Percentiles rank a stretch among this genome's conserved stretches.
Evolutionary conservation across 2,888 invertebrate species (phyloP).

Genomic region (Dione vanillae): DNA sequence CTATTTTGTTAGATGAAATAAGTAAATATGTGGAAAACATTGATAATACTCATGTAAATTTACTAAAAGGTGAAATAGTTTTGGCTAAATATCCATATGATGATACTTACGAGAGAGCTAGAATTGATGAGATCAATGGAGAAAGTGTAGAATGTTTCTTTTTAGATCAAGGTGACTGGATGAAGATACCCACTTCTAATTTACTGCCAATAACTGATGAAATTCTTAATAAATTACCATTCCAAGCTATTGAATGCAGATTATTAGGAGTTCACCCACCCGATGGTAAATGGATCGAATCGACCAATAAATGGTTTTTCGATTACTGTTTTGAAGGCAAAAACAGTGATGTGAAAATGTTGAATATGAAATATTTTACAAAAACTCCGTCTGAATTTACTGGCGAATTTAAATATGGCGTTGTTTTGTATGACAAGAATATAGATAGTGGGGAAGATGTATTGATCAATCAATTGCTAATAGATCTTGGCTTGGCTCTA

Average conservation of each 20-base stretch:
- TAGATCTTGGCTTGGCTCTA: constrained; percentile 78
- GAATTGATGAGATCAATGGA: constrained; percentile 65
- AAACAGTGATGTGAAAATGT: constrained; percentile 64
- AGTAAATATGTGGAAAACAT: constrained; percentile 59
- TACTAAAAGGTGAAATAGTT: constrained; percentile 73
- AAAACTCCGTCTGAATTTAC: constrained; percentile 67
- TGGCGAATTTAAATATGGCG: constrained; percentile 76
- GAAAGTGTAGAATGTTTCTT: constrained; percentile 83
- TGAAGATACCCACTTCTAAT: constrained; percentile 65
- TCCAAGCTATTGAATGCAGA: constrained; percentile 86
- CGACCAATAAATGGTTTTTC: constrained; percentile 79
- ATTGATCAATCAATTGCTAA: constrained; percentile 76
- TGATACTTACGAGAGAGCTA: constrained; percentile 71
- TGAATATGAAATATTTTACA: constrained; percentile 72
- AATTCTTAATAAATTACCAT: constrained; percentile 82
- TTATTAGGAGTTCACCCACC: constrained; percentile 80
- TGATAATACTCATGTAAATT: constrained; percentile 51
- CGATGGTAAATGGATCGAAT: constrained; percentile 78
- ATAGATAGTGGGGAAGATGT: constrained; percentile 59
- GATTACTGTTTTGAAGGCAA: constrained; percentile 71
- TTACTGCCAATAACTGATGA: constrained; percentile 78
- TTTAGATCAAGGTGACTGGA: constrained; percentile 86
- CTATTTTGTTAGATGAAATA: constrained; percentile 69
- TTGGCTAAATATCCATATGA: constrained; percentile 79
- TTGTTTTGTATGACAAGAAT: constrained; percentile 78